Conservation (phyloP, 2,797 vertebrate genomes). For the Phyllotis vaccarum region DNA sequence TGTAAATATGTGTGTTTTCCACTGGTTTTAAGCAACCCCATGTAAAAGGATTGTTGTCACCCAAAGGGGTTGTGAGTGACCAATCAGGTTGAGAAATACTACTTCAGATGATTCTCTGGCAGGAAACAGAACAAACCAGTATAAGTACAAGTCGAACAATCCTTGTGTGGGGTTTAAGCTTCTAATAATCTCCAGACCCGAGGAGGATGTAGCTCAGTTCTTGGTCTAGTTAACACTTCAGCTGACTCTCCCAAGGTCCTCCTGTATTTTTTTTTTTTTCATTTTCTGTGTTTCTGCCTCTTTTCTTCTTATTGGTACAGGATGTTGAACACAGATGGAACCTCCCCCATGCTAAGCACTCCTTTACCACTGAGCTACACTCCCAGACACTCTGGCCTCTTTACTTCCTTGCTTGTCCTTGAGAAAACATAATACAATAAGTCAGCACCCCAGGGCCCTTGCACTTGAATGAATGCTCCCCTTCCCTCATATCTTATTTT, state of each 20-base stretch:
- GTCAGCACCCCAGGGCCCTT: constrained; percentile 17
- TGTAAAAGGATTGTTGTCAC: background rate
- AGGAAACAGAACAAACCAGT: constrained; percentile 18
- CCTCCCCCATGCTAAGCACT: background rate
- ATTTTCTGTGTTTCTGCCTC: background rate
- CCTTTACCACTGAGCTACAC: background rate
- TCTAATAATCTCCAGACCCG: background rate
- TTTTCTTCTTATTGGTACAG: background rate
- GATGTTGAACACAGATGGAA: background rate
- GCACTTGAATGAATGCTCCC: background rate
- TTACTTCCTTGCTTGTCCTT: background rate
- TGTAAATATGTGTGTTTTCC: background rate
- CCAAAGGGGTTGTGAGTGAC: background rate
- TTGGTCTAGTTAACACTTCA: background rate
- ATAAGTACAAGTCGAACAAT: background rate
- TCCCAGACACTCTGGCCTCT: background rate
- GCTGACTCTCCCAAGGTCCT: background rate
- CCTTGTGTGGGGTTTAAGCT: background rate
- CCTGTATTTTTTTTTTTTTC: background rate
- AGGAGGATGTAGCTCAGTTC: background rate
- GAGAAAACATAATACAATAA: background rate
- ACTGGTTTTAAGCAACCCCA: background rate
- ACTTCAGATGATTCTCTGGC: background rate
- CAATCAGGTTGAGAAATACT: background rate
- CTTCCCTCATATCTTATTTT: background rate